A percentile compares a stretch with the other conserved stretches of the same genome.
Evolutionary conservation across 2,113 vertebrate genomes (phyloP).

Genomic region (Bujurquina vittata): DNA sequence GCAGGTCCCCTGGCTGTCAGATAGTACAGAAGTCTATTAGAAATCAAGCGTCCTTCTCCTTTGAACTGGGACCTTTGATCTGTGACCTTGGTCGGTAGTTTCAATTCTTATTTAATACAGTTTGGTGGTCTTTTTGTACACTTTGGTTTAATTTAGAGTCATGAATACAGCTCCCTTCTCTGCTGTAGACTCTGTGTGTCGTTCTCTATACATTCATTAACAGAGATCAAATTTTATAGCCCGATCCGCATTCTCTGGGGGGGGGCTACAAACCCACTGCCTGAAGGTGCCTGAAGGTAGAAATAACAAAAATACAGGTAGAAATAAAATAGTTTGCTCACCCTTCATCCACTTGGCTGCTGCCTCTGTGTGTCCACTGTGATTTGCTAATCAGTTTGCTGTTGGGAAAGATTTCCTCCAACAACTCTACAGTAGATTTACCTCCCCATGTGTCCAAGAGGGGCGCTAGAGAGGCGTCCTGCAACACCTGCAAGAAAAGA

Average conservation of each 20-base stretch:
- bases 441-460: slow-evolving; percentile 88
- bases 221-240: no score
- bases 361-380: slow-evolving; percentile 69
- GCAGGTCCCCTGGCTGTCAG: not conserved
- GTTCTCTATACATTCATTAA: no score
- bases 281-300: not conserved
- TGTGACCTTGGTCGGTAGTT: not conserved
- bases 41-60: not conserved
- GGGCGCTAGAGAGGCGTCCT: slow-evolving; percentile 87
- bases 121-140: not conserved
- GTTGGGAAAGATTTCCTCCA: slow-evolving; percentile 90
- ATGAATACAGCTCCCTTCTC: not conserved
- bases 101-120: not conserved
- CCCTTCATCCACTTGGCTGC: slow-evolving; percentile 67
- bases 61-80: not conserved
- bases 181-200: no score
- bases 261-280: not conserved
- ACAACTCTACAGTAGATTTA: slow-evolving; percentile 90
- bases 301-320: not conserved
- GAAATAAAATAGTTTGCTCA: slow-evolving; percentile 36
- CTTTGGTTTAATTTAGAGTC: not conserved
- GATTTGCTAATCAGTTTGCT: slow-evolving; percentile 37
- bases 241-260: not conserved
- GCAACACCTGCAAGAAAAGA: slow-evolving; percentile 67
- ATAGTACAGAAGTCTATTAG: not conserved